Evolutionary conservation across 2,113 vertebrate genomes (phyloP).

Genomic region (Chaetorhynchus papuensis): DNA sequence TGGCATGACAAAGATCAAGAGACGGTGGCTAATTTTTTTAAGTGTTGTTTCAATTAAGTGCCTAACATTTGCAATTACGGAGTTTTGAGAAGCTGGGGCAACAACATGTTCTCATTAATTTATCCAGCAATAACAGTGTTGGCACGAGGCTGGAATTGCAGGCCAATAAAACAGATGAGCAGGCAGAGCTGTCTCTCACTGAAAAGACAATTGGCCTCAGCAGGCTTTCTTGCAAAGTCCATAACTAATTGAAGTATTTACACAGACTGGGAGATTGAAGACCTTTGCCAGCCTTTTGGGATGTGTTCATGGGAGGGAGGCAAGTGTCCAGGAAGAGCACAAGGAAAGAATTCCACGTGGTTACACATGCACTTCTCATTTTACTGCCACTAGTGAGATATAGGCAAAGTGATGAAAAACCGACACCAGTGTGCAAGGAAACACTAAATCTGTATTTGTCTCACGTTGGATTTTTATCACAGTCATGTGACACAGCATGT

Average conservation of each 20-base stretch:
- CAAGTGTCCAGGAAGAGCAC: neutral
- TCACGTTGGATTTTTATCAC: neutral
- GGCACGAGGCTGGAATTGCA: neutral
- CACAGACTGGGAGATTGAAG: neutral
- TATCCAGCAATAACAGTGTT: slow-evolving; percentile 55
- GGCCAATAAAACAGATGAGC: slow-evolving; percentile 60
- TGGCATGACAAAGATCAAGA: neutral
- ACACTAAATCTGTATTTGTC: neutral
- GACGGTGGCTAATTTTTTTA: neutral
- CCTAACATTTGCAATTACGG: neutral
- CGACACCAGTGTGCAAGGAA: neutral
- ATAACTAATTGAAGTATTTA: slow-evolving; percentile 44
- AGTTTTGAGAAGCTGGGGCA: slow-evolving; percentile 52
- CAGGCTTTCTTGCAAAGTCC: slow-evolving; percentile 6
- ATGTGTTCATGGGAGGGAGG: neutral
- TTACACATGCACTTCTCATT: neutral
- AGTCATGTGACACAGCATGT: neutral
- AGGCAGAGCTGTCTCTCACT: slow-evolving; percentile 38
- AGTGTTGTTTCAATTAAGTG: slow-evolving; percentile 25
- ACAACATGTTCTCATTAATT: slow-evolving; percentile 57
- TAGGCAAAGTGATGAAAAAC: neutral
- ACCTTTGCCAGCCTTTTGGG: neutral
- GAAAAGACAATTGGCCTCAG: slow-evolving; percentile 41
- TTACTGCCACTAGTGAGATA: neutral
- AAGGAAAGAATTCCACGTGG: neutral